Base-by-base conservation (phyloP, 2,797 vertebrate species). In the Thaleichthys pacificus region DNA sequence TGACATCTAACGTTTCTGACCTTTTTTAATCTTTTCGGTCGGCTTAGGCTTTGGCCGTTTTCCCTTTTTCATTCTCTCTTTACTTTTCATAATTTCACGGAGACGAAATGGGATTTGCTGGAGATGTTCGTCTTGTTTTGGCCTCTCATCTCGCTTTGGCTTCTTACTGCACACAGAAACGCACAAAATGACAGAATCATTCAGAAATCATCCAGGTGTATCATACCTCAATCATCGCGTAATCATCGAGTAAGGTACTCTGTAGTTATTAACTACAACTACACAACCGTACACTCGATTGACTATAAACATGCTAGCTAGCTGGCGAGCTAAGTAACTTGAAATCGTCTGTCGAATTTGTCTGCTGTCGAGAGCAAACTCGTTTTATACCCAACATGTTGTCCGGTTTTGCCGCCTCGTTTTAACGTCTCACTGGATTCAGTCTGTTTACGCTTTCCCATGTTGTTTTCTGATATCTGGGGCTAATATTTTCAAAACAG, bases 11-110 rank as follows among this genome's bases (percentile, higher is more conserved):
- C 9, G 12, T 5, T n/a, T 5, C 74, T 65, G 32, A 93, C 91
- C 76, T 1, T 80, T 78, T 71, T 58, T 93, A 11, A 11, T 82
- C 80, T 82, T 94, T 75, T 71, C 91, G 73, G 58, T 80, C 62
- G 80, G 82, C 0, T 49, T 19, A 0, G 66, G 3, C 42, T 47
- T 47, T 11, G 9, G 42, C 14, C 12, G 14, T 14, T 47, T 47
- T 0, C 88, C 87, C 0, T 63, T 79, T 67, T 94, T 95, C 93
- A 98, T 93, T 71, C 87, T 91, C 60, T 96, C 91, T 0, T 92
- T 93, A 84, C 93, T 95, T 83, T 82, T 94, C 89, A 99, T 97
- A 0, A 99, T 96, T 84, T 97, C 96, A 60, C 94, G 91, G n/a
- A 99, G 93, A 15, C 90, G 94, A 75, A 93, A 98, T 0, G 97